These are phyloP conservation scores for Myripristis murdjan DNA, from an alignment of 2,797 vertebrate genomes.

Conservation along the genomic window DNA sequence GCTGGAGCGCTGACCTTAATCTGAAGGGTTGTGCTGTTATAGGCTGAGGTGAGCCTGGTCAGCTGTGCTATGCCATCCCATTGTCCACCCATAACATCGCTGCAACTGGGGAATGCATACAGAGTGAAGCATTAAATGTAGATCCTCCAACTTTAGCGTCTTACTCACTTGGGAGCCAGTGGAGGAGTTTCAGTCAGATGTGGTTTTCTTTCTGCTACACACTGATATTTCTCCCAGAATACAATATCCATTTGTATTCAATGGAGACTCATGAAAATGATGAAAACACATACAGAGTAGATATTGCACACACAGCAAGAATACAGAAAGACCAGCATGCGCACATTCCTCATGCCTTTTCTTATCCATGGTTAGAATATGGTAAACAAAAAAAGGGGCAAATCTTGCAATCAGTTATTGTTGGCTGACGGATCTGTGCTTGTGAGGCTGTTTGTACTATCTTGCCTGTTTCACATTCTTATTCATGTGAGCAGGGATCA, in stretches of 20 bases:
- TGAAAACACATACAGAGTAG: conserved; percentile 4
- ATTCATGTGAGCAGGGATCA: conserved; percentile 69
- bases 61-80: conserved; percentile 70
- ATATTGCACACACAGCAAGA: conserved; percentile 12
- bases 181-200: conserved; percentile 17
- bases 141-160: conserved; percentile 44
- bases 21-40: conserved; percentile 72
- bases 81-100: conserved; percentile 66
- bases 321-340: background rate
- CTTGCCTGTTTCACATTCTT: conserved; percentile 60
- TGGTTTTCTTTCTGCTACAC: conserved; percentile 24
- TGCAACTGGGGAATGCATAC: conserved; percentile 72
- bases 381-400: conserved; percentile 39
- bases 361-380: conserved; percentile 23
- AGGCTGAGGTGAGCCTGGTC: conserved; percentile 82
- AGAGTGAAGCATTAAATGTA: conserved; percentile 77
- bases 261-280: conserved; percentile 1
- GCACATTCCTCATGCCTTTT: conserved; percentile 14
- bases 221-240: conserved; percentile 32
- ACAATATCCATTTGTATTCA: conserved; percentile 33
- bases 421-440: conserved; percentile 54
- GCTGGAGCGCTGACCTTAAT: conserved; percentile 84
- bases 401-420: conserved; percentile 39
- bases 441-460: conserved; percentile 43
- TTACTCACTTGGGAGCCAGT: conserved; percentile 35